Conservation (phyloP, 2,888 invertebrate species). For the Epinotia nisella region DNA sequence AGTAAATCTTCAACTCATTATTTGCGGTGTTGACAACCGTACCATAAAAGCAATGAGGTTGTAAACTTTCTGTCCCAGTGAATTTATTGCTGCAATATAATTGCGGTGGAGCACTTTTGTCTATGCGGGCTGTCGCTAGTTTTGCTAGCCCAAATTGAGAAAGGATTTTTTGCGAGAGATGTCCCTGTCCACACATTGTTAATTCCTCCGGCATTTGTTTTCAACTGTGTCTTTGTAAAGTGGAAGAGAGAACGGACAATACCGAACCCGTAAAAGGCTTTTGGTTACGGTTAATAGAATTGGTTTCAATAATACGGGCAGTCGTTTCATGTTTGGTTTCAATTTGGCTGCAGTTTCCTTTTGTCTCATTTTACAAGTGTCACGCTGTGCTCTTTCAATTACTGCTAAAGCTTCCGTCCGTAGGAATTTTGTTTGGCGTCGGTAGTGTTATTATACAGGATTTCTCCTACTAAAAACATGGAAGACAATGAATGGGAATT, state of each 20-base stretch:
- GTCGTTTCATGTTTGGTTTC: conserved; percentile 59
- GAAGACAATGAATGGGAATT: neutral
- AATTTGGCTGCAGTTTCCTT: conserved; percentile 63
- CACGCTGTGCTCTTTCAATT: conserved; percentile 64
- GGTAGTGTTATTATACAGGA: conserved; percentile 1
- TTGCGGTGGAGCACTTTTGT: conserved; percentile 74
- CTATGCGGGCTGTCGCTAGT: conserved; percentile 59
- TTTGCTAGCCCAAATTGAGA: conserved; percentile 68
- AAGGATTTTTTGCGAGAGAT: conserved; percentile 59
- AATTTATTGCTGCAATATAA: conserved; percentile 75
- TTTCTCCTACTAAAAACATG: neutral
- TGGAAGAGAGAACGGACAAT: conserved; percentile 47
- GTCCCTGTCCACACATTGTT: conserved; percentile 63
- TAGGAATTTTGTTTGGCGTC: conserved; percentile 52
- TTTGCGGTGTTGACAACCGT: conserved; percentile 74
- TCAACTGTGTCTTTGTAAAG: conserved; percentile 55
- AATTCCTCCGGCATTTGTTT: conserved; percentile 60
- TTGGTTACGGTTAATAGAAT: conserved; percentile 66
- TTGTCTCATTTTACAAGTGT: conserved; percentile 60
- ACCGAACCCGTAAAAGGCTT: conserved; percentile 62
- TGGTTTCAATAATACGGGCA: conserved; percentile 60
- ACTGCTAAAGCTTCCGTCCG: conserved; percentile 66
- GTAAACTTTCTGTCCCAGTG: conserved; percentile 66
- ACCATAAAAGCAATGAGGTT: conserved; percentile 57
- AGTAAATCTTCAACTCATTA: conserved; percentile 46